These are phyloP conservation scores for Plagiodera versicolora DNA, from an alignment of 2,888 invertebrate genomes.

Conservation along the genomic window DNA sequence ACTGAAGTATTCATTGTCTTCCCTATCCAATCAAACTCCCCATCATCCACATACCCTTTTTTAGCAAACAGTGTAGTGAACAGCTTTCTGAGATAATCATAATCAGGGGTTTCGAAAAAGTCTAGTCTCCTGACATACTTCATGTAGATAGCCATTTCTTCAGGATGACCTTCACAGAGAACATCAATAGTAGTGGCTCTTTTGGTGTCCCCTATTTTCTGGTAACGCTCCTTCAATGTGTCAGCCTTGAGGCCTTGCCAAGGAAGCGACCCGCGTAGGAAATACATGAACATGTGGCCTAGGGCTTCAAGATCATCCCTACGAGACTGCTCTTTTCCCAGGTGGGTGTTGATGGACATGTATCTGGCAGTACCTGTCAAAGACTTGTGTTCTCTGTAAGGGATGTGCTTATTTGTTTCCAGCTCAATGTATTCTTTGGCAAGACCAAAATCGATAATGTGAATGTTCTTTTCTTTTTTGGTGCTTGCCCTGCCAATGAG, in stretches of 20 bases:
- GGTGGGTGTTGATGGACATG: slow-evolving; percentile 99
- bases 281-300: slow-evolving; percentile 99
- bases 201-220: slow-evolving; percentile 99
- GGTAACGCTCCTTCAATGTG: slow-evolving; percentile 98
- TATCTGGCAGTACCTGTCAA: slow-evolving; percentile 96
- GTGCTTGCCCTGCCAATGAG: slow-evolving; percentile 97
- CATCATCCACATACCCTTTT: slow-evolving; percentile 85
- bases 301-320: slow-evolving; percentile 98
- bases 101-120: slow-evolving; percentile 99
- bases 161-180: slow-evolving; percentile 83
- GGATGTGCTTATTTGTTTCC: slow-evolving; percentile 99
- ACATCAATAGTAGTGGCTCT: slow-evolving; percentile 97
- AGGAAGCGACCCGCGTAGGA: slow-evolving; percentile 97
- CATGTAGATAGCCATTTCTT: slow-evolving; percentile 97
- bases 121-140: slow-evolving; percentile 95
- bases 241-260: slow-evolving; percentile 99
- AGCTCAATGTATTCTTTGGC: slow-evolving; percentile 99
- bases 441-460: slow-evolving; percentile 99
- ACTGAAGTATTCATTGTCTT: slow-evolving; percentile 82
- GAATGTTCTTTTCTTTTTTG: slow-evolving; percentile 97
- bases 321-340: slow-evolving; percentile 99
- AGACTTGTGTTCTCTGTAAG: slow-evolving; percentile 99
- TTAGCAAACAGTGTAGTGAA: slow-evolving; percentile 91
- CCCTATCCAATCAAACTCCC: slow-evolving; percentile 95
- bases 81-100: slow-evolving; percentile 95